A percentile compares a stretch with the other conserved stretches of the same genome.
These are phyloP conservation scores for Anseranas semipalmata DNA, from an alignment of 2,113 vertebrate species.

Conservation along the genomic window DNA sequence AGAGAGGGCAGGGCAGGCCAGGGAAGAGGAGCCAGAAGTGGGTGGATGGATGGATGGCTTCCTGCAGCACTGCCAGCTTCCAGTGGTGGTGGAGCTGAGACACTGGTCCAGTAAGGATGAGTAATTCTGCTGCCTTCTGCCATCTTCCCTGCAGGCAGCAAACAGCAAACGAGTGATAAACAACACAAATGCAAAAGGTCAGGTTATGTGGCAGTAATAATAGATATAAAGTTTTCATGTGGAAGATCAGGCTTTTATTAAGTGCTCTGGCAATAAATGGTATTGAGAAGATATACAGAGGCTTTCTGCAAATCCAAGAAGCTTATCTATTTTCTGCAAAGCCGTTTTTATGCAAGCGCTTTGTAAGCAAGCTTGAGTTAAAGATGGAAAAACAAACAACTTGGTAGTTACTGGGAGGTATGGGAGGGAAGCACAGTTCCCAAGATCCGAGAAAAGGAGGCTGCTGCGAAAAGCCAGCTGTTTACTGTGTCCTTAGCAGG, in stretches of 20 bases:
- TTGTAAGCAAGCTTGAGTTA: neutral
- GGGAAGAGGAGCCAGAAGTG: neutral
- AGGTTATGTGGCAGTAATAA: neutral
- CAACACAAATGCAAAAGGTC: neutral
- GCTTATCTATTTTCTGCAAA: slow-evolving; percentile 34
- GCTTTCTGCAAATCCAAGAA: neutral
- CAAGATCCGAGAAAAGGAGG: slow-evolving; percentile 25
- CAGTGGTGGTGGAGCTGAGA: neutral
- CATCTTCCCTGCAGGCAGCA: neutral
- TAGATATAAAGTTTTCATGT: neutral
- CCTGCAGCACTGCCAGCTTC: neutral
- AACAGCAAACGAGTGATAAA: neutral
- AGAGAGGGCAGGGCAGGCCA: neutral
- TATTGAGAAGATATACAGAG: neutral
- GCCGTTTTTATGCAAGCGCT: neutral
- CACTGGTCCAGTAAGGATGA: neutral
- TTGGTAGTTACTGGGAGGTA: slow-evolving; percentile 23
- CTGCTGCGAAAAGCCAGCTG: slow-evolving; percentile 22
- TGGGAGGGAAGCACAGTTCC: neutral
- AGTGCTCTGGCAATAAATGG: neutral
- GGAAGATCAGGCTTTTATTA: neutral
- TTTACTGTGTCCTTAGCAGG: slow-evolving; percentile 12
- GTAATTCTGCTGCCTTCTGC: neutral
- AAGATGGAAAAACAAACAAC: slow-evolving; percentile 60
- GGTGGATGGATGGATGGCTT: neutral